phyloP scores from a whole-genome alignment of 2,113 vertebrate genomes.

The Furnarius figulus region DNA sequence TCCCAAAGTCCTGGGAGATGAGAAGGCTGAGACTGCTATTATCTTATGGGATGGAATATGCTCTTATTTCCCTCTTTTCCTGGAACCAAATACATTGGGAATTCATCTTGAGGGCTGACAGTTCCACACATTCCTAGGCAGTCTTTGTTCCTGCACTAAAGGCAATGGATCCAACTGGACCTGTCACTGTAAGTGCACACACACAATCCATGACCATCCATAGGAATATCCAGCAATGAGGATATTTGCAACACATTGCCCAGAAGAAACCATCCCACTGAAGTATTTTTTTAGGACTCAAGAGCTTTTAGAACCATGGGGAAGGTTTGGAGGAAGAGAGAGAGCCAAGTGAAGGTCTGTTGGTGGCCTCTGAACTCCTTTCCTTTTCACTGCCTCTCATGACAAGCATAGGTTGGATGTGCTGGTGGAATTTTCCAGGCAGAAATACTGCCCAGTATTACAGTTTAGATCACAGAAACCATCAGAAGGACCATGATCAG shows the following conservation, averaged over 20 bases:
- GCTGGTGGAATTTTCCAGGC: background rate
- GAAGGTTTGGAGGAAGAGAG: background rate
- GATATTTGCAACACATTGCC: background rate
- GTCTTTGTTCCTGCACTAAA: background rate
- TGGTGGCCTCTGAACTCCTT: background rate
- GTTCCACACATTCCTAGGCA: background rate
- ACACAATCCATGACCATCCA: background rate
- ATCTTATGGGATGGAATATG: background rate
- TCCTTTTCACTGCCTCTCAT: background rate
- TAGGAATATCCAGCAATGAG: background rate
- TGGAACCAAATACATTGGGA: background rate
- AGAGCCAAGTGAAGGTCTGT: background rate
- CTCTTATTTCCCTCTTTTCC: background rate
- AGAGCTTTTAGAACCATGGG: background rate
- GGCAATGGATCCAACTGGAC: background rate
- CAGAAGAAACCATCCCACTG: background rate
- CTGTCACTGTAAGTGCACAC: background rate
- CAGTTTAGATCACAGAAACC: background rate
- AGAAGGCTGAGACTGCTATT: background rate
- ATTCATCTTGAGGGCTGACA: background rate
- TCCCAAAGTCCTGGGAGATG: background rate
- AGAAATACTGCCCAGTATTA: background rate
- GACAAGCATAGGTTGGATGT: background rate
- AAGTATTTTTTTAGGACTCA: background rate
- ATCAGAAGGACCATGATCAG: background rate